phyloP scores from a whole-genome alignment of 2,888 invertebrate species.

The Drosophila buzzatii region DNA sequence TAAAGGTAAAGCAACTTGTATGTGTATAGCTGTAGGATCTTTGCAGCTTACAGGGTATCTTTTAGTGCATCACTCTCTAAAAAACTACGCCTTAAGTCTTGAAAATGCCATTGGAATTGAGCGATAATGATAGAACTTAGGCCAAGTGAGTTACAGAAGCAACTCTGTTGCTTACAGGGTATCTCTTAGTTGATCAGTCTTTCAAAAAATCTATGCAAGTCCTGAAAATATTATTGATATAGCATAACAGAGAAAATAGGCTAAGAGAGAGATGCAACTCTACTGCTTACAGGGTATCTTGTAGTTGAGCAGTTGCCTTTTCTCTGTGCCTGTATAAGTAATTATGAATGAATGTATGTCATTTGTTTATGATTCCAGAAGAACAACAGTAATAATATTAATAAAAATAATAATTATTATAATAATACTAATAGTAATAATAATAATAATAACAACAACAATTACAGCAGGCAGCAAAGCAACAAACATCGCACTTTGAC shows the following conservation, averaged over 20 bases:
- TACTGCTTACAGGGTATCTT: background rate
- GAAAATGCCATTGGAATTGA: too few relatives aligned
- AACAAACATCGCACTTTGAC: slow-evolving; percentile 69
- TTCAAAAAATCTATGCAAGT: too few relatives aligned
- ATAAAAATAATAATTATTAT: background rate
- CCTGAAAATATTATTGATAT: background rate
- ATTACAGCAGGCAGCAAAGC: slow-evolving; percentile 6
- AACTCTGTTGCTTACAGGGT: background rate
- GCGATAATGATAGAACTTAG: too few relatives aligned
- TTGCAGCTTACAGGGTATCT: too few relatives aligned
- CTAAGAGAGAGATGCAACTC: background rate
- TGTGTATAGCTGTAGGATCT: too few relatives aligned
- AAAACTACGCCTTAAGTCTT: too few relatives aligned
- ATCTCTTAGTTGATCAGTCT: background rate
- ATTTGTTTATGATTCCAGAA: slow-evolving; percentile 44
- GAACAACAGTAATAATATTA: slow-evolving; percentile 26
- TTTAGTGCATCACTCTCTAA: too few relatives aligned
- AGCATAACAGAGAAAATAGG: background rate
- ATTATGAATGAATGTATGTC: slow-evolving; percentile 29
- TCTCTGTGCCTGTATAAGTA: background rate
- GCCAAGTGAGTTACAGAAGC: background rate
- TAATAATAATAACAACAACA: slow-evolving; percentile 4
- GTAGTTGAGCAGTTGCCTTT: background rate
- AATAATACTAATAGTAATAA: slow-evolving; percentile 13
- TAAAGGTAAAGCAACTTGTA: too few relatives aligned